These are phyloP conservation scores for Arctopsyche grandis DNA, from an alignment of 1,140 invertebrate species.

Conservation along the genomic window DNA sequence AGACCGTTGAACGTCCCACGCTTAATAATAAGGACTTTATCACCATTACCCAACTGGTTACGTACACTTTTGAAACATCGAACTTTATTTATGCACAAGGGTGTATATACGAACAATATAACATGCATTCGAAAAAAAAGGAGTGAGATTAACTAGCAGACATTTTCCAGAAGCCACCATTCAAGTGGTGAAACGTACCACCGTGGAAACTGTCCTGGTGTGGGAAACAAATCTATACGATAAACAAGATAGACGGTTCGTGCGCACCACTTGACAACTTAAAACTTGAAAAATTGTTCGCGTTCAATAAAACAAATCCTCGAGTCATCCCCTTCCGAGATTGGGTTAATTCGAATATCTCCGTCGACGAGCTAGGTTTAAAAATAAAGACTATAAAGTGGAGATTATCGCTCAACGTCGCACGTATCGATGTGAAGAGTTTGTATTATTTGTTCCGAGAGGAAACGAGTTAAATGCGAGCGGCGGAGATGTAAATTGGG, in stretches of 20 bases:
- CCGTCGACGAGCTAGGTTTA: no score
- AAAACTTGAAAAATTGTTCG: no score
- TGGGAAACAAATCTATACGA: slow-evolving; percentile 32
- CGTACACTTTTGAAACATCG: not conserved
- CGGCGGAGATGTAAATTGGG: not conserved
- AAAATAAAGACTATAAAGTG: no score
- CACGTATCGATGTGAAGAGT: no score
- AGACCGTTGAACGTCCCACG: slow-evolving; percentile 35
- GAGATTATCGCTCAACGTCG: no score
- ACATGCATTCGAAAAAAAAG: no score
- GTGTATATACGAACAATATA: no score
- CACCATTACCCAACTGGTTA: slow-evolving; percentile 34
- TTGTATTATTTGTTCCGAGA: no score
- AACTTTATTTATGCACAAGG: not conserved
- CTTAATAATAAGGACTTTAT: slow-evolving; percentile 42
- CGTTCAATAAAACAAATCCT: no score
- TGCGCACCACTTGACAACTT: slow-evolving; percentile 33
- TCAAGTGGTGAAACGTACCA: not conserved
- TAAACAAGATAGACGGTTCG: slow-evolving; percentile 14
- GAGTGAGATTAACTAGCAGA: not conserved
- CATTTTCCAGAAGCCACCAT: slow-evolving; percentile 5
- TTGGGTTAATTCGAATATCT: no score
- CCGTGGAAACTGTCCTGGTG: not conserved
- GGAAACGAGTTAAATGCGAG: not conserved
- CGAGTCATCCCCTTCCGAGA: no score